Evolutionary conservation across 1,140 invertebrate species (phyloP).

Genomic region (Zaprionus davidi): DNA sequence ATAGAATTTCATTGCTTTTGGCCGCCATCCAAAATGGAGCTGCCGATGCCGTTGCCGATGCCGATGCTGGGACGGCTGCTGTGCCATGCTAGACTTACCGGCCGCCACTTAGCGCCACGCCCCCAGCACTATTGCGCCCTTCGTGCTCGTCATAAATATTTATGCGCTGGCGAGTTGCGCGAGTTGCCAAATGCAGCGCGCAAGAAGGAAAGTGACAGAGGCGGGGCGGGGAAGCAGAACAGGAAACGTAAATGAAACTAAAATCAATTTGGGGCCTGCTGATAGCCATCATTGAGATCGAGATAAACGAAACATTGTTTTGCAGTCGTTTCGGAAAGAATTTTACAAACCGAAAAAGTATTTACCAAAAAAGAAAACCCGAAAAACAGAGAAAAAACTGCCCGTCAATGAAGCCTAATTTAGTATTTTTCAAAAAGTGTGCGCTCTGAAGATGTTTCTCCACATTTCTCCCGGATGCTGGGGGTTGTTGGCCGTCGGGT

Average conservation of each 20-base stretch:
- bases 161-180: constrained; percentile 52
- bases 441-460: background rate
- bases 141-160: constrained; percentile 71
- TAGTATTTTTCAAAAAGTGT: background rate
- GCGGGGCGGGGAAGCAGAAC: constrained; percentile 27
- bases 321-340: constrained; percentile 15
- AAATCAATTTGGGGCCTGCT: constrained; percentile 75
- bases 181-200: constrained; percentile 62
- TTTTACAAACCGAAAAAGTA: constrained; percentile 54
- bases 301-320: constrained; percentile 54
- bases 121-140: constrained; percentile 11
- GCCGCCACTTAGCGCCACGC: constrained; percentile 39
- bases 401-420: constrained; percentile 54
- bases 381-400: constrained; percentile 3
- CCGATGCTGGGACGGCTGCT: background rate
- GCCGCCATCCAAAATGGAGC: constrained; percentile 60
- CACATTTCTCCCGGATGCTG: background rate
- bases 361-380: constrained; percentile 40
- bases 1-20: constrained; percentile 81
- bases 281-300: constrained; percentile 74
- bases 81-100: constrained; percentile 19
- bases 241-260: constrained; percentile 78
- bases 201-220: constrained; percentile 20
- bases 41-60: background rate
- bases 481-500: constrained; percentile 31